Conservation (phyloP, 2,113 vertebrate species). For the Noctilio leporinus region DNA sequence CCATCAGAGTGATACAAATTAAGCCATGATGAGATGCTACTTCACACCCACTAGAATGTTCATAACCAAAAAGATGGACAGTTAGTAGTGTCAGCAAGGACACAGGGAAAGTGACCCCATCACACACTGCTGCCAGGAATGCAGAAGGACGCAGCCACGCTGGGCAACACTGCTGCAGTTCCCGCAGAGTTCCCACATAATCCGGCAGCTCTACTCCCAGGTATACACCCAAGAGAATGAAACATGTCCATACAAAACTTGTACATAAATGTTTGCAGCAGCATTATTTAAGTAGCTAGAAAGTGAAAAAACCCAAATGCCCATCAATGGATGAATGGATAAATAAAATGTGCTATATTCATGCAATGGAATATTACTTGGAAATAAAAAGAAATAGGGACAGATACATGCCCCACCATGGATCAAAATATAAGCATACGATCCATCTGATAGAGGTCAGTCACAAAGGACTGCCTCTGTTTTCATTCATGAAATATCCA, state of each 20-base stretch:
- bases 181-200: background rate
- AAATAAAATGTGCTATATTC: background rate
- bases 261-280: background rate
- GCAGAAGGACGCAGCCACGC: background rate
- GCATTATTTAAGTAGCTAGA: background rate
- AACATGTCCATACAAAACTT: background rate
- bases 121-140: background rate
- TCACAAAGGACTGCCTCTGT: background rate
- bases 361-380: background rate
- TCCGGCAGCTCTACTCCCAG: background rate
- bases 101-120: background rate
- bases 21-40: background rate
- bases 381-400: background rate
- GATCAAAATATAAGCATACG: background rate
- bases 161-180: background rate
- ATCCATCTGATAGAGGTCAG: background rate
- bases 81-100: background rate
- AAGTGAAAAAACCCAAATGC: background rate
- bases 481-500: background rate
- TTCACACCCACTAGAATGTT: background rate
- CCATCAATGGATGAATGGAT: background rate
- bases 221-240: background rate
- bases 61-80: background rate
- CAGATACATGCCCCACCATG: background rate
- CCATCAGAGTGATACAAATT: background rate